Base-by-base conservation (phyloP, 2,888 invertebrate genomes). In the Chalcis sispes region DNA sequence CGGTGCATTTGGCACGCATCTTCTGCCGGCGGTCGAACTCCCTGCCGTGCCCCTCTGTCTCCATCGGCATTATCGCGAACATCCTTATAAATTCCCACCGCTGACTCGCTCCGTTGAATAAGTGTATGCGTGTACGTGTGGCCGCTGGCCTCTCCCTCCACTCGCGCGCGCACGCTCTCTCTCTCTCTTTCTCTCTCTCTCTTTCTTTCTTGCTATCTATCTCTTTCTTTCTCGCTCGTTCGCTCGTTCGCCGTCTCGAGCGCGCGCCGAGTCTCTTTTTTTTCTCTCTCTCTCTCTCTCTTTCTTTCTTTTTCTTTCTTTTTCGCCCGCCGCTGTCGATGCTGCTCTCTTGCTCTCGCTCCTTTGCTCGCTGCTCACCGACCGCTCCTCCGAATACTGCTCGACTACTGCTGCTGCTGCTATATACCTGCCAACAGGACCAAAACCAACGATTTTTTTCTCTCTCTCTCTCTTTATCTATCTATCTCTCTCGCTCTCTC, bases 21-120 rank as follows among this genome's bases (percentile, higher is more conserved):
- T 93, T 93, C 89, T 93, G 93, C 80, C 92, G 91, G 79, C 92
- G 89, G 91, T 89, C 89, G 91, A 90, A 89, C 81, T 90, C 88
- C 83, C 90, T 87, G 85, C 89, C 87, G 84, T 88, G 89, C 83
- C 89, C 88, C 85, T 89, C 88, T 85, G 88, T 88, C 87, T 88
- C 88, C 88, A 88, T 88, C 82, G 88, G 86, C 88, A 88, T 88
- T 88, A 88, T 86, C 87, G 88, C 88, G 88, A 88, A 88, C 88
- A 88, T 88, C 88, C 87, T 88, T 87, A 87, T 87, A 86, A 88
- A 88, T 88, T 88, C 87, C 87, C 87, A 87, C 88, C 87, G 87
- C 87, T 87, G 79, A n/a, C 79, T 78, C 77, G 20, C 50, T 50
- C 20, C 23, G 2, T n/a, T 3, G 23, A 1, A 7, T 13, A 20